phyloP scores from a whole-genome alignment of 2,113 vertebrate genomes.

The Sterrhoptilus dennistouni region DNA sequence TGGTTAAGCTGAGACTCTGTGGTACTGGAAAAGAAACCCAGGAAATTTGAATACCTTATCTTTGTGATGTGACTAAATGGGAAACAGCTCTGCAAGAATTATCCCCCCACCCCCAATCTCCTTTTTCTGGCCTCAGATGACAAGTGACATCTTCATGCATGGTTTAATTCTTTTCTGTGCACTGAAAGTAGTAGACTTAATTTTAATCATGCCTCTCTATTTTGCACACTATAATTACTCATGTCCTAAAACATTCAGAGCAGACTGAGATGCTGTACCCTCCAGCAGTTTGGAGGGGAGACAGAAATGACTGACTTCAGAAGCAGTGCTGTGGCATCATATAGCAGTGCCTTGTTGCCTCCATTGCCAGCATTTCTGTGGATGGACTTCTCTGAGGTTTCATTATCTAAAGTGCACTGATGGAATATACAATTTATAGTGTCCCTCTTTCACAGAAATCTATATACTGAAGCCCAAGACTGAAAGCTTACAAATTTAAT shows the following conservation, averaged over 20 bases:
- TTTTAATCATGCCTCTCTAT: constrained; percentile 6
- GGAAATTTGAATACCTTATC: background rate
- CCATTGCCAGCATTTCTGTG: background rate
- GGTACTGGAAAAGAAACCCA: background rate
- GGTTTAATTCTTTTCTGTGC: background rate
- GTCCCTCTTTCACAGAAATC: background rate
- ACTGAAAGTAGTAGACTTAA: constrained; percentile 5
- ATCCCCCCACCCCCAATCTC: background rate
- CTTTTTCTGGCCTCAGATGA: background rate
- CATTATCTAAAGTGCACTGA: background rate
- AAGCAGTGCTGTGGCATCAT: background rate
- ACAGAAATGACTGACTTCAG: background rate
- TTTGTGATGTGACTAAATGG: background rate
- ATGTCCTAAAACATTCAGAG: background rate
- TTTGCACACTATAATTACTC: background rate
- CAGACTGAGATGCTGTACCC: background rate
- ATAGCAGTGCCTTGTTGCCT: background rate
- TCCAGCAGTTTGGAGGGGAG: background rate
- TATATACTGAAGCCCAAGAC: background rate
- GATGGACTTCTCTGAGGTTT: background rate
- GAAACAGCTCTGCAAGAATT: background rate
- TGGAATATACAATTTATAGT: background rate
- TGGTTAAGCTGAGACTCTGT: background rate
- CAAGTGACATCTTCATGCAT: background rate
- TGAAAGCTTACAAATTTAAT: background rate